Conservation (phyloP, 2,113 vertebrate species). For the Seriola rivoliana region DNA sequence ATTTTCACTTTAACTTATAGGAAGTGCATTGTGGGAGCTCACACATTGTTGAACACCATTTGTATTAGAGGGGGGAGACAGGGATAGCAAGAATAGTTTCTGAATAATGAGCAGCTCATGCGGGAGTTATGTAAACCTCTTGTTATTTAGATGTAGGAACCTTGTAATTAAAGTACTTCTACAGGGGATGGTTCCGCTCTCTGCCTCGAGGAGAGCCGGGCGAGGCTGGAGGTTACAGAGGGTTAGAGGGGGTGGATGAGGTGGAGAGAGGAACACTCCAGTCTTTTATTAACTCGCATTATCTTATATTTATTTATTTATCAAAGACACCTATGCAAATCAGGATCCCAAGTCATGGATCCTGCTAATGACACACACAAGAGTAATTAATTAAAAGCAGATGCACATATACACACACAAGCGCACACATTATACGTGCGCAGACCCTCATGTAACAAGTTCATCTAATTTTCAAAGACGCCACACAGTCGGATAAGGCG, state of each 20-base stretch:
- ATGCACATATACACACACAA: slow-evolving; percentile 13
- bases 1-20: slow-evolving; percentile 52
- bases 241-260: slow-evolving; percentile 29
- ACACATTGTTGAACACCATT: slow-evolving; percentile 44
- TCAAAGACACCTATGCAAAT: slow-evolving; percentile 59
- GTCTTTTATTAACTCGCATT: slow-evolving; percentile 49
- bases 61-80: slow-evolving; percentile 40
- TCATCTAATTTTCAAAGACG: slow-evolving; percentile 77
- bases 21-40: slow-evolving; percentile 61
- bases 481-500: slow-evolving; percentile 52
- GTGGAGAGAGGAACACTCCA: slow-evolving; percentile 18
- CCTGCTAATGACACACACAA: slow-evolving; percentile 48
- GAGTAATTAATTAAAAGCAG: slow-evolving; percentile 67
- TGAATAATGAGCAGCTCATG: slow-evolving; percentile 62
- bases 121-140: slow-evolving; percentile 72
- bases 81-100: slow-evolving; percentile 60
- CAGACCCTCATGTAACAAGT: slow-evolving; percentile 72
- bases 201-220: slow-evolving; percentile 44
- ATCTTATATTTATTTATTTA: slow-evolving; percentile 60
- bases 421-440: slow-evolving; percentile 21
- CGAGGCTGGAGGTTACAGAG: slow-evolving; percentile 45
- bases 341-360: slow-evolving; percentile 52
- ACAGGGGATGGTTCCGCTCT: slow-evolving; percentile 58
- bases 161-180: slow-evolving; percentile 74
- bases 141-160: slow-evolving; percentile 67